A percentile compares a stretch with the other conserved stretches of the same genome.
Evolutionary conservation across 2,113 vertebrate species (phyloP).

Genomic region (Smithornis capensis): DNA sequence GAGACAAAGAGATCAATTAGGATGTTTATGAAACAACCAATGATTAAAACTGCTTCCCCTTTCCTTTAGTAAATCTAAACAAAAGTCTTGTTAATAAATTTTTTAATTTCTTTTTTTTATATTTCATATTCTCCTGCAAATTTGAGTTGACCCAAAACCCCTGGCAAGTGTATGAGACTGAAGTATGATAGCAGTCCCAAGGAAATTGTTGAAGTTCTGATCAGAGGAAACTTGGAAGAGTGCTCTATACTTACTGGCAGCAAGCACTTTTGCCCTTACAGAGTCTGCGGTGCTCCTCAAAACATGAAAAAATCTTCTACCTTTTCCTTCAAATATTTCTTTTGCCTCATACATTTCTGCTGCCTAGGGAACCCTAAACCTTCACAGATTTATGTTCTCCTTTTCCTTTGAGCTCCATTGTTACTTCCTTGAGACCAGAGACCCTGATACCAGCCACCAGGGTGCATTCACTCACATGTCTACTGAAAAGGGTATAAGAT

Average conservation of each 20-base stretch:
- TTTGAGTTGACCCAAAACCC: background rate
- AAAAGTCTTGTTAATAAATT: background rate
- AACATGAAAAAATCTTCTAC: background rate
- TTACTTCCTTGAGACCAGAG: background rate
- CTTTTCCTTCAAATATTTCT: background rate
- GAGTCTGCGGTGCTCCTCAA: background rate
- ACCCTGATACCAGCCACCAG: background rate
- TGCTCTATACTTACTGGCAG: background rate
- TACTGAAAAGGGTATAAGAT: background rate
- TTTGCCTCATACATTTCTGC: background rate
- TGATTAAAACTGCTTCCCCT: fast-evolving
- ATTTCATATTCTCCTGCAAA: background rate
- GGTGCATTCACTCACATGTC: background rate
- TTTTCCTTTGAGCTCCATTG: background rate
- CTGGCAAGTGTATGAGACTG: background rate
- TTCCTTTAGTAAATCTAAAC: background rate
- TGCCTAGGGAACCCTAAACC: background rate
- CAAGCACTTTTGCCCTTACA: background rate
- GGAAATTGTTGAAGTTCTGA: background rate
- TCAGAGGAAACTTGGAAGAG: background rate
- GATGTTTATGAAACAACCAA: background rate
- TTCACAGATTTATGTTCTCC: background rate
- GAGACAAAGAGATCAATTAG: background rate
- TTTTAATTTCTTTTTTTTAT: background rate
- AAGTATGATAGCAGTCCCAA: background rate